phyloP scores from a whole-genome alignment of 2,888 invertebrate genomes.

The Charanyca ferruginea region DNA sequence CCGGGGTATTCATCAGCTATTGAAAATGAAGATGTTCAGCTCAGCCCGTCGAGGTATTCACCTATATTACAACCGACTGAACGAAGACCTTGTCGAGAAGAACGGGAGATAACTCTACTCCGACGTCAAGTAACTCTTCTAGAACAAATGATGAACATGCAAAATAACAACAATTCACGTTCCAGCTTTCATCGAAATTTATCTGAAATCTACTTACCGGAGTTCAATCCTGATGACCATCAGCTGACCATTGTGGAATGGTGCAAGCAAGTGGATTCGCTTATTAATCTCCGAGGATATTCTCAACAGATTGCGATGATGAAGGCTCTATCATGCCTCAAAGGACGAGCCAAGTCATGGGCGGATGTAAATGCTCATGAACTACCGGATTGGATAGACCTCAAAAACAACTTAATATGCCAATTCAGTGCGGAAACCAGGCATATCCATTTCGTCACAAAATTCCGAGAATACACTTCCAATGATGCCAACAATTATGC shows the following conservation, averaged over 20 bases:
- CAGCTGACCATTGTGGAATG: neutral
- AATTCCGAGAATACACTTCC: slow-evolving; percentile 3
- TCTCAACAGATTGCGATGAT: neutral
- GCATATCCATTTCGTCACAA: too few species aligned
- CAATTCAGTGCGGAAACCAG: neutral
- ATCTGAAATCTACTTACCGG: neutral
- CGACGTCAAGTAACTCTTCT: too few species aligned
- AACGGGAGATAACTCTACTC: too few species aligned
- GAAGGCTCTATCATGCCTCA: slow-evolving; percentile 1
- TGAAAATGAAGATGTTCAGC: too few species aligned
- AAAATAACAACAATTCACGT: too few species aligned
- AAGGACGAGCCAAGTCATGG: slow-evolving; percentile 1
- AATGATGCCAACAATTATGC: neutral
- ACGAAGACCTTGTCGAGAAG: too few species aligned
- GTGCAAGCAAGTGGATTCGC: slow-evolving; percentile 2
- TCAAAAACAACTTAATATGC: neutral
- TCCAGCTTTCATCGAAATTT: neutral
- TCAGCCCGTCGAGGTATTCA: too few species aligned
- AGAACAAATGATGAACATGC: too few species aligned
- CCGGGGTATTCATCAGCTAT: too few species aligned
- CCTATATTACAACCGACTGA: too few species aligned
- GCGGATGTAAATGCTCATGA: neutral
- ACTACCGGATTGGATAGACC: neutral
- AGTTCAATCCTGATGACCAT: neutral
- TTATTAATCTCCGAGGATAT: neutral